Evolutionary conservation across 2,797 vertebrate species (phyloP), one percentile per base, ranked within the genome.

Genomic region (Pelobates cultripes): DNA sequence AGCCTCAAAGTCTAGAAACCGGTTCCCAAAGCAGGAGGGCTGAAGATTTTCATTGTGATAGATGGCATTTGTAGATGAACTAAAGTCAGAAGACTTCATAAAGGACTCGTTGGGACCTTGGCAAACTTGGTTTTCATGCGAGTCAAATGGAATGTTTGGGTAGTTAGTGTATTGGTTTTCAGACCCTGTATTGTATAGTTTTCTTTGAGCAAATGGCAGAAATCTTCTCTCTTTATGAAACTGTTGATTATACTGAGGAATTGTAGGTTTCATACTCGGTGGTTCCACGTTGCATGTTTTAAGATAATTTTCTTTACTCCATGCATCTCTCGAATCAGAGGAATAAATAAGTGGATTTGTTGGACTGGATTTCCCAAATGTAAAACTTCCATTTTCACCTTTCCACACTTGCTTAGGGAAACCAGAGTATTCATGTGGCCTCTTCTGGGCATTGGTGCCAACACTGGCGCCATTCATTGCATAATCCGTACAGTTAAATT

Each of bases 281-380:
- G 75, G 87, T 5, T 78, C 15, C 63, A 84, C 79, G 80, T 28
- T 79, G 85, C 41, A 78, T 17, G 71, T 83, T 82, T 81, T 78
- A 57, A 79, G 64, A 63, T 83, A 81, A 1, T 61, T 86, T 40
- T 86, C 84, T 68, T 86, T 85, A 43, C 51, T 73, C 91, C 91
- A 90, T 2, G 60, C 75, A 7, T 79, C 83, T 51, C 51, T 44
- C 80, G 55, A 12, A n/a, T 40, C 63, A 43, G 45, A 70, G 0
- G 69, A 79, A 83, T 69, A 85, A 6, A 81, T 75, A 0, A 1
- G 4, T 66, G 86, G 83, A 0, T 83, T 85, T 75, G 55, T 69
- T 51, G 75, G n/a, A n/a, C 73, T 44, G 8, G 13, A 86, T 81
- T 81, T 84, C 63, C 41, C 43, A 57, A 73, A 68, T 68, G 66